Evolutionary conservation across 2,888 invertebrate species (phyloP), one percentile per base, ranked within the genome.

Genomic region (Perithous albicinctus): DNA sequence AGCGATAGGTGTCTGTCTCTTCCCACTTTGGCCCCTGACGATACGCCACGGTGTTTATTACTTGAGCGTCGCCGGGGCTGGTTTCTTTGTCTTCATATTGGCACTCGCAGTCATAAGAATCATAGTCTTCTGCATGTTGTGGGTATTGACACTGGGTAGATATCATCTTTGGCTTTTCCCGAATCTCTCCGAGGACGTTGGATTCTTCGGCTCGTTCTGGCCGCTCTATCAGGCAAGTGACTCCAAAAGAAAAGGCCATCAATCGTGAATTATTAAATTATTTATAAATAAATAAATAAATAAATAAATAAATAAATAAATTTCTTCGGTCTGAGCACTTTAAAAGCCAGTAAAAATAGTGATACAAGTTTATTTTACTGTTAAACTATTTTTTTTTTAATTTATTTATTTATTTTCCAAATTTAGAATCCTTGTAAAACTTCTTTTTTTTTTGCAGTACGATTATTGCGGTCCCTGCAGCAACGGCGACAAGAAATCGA

Each of bases 171-270:
- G 99, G 99, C 95, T 99, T 85, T 95, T 99, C 88, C 99, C 99
- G n/a, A 99, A 99, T 94, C 94, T 99, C 54, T 99, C 99, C 0
- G 99, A 99, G 93, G 99, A 99, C 91, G 99, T 99, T 32, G 99
- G 99, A 70, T 98, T 99, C 94, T 96, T 99, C 86, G 99, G 99
- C 6, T 99, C 99, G 0, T 99, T 99, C 94, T 98, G 98, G 97
- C 99, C 99, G 2, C 94, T 99, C 0, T 99, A 99, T 93, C 96
- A 97, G 93, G 97, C 97, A 91, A 90, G 89, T 86, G 4, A 32
- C 51, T 8, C 0, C 2, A 15, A 15, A 0, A 48, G 46, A 41
- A 41, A 41, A 51, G 26, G 43, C 43, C 15, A 26, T 56, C 70
- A 63, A 20, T 69, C 41, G 12, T 3, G 3, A 12, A 12, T 12